These are phyloP conservation scores for Xestia ashworthii DNA, from an alignment of 2,888 invertebrate species.

Conservation along the genomic window DNA sequence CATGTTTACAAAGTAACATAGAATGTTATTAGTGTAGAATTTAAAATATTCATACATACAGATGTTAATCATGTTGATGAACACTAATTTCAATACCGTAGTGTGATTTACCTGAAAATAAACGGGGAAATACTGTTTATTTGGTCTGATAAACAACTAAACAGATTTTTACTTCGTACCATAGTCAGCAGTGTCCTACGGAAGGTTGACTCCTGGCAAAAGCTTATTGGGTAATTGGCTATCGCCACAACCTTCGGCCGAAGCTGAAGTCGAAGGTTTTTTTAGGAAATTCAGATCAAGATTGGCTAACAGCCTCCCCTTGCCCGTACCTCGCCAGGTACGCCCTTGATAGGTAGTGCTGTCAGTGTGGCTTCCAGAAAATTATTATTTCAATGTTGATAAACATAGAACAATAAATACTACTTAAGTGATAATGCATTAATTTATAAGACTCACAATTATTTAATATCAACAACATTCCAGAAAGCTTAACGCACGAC, in stretches of 20 bases:
- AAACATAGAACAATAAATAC: background rate
- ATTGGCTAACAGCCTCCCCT: too few species aligned
- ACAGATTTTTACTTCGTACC: background rate
- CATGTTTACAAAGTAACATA: conserved; percentile 15
- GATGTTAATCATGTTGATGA: conserved; percentile 13
- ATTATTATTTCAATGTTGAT: background rate
- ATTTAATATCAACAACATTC: background rate
- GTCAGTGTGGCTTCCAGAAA: background rate
- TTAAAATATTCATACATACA: conserved; percentile 20
- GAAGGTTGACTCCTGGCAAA: background rate
- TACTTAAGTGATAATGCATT: background rate
- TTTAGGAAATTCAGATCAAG: background rate
- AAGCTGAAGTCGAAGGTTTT: background rate
- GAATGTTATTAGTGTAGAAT: background rate
- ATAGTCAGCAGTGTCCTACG: background rate
- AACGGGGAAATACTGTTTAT: background rate
- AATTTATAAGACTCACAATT: background rate
- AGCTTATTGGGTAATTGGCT: background rate
- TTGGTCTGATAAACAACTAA: background rate
- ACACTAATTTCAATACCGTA: background rate
- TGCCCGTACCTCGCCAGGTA: too few species aligned
- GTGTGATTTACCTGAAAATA: conserved; percentile 3
- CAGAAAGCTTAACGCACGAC: background rate
- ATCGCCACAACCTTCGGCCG: background rate
- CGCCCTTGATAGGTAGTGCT: background rate